Base-by-base conservation (phyloP, 1,140 invertebrate species). In the Aphelenchoides fujianensis region DNA sequence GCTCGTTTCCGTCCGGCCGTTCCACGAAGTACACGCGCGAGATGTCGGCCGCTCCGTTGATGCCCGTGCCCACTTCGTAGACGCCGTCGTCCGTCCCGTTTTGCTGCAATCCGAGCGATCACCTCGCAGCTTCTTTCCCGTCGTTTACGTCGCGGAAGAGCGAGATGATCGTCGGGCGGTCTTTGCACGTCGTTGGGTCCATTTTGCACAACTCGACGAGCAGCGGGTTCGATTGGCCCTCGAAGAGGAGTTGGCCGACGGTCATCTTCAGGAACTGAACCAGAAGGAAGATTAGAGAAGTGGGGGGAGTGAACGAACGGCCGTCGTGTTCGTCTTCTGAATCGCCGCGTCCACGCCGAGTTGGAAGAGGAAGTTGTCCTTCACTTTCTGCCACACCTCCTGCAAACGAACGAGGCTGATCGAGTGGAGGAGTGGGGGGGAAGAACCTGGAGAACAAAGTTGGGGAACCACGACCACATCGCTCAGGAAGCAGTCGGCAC, bases 51-150 rank as follows among this genome's bases (percentile, higher is more conserved):
- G 57, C 12, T 16, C 57, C 12, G 53, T 61, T 61, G 16, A 61
- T 16, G 16, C 57, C 57, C 57, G 57, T 61, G 12, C 41, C 57
- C 16, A 61, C 57, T 53, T 61, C 57, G 53, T 61, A 61, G 53
- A 53, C 57, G 12, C 57, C 57, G 53, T 61, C 57, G 57, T 61
- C 57, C 23, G 12, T 48, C 12, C 41, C 41, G 41, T 48, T 48
- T 48, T 48, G 41, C 41, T 48, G 41, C 41, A 12, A 48, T 23
- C 12, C 12, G 23, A 48, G 41, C 23, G 23, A n/a, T n/a, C n/a
- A n/a, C n/a, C 41, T 48, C 41, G 41, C 12, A 48, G 23, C 23
- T 48, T 16, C 23, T 48, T 48, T 48, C 23, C 41, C 12, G 23
- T 48, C 41, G 23, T 23, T 23, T 12, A 48, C 41, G 12, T 48